A percentile compares a stretch with the other conserved stretches of the same genome.
Evolutionary conservation across 2,113 vertebrate species (phyloP).

Genomic region (Platichthys stellatus): DNA sequence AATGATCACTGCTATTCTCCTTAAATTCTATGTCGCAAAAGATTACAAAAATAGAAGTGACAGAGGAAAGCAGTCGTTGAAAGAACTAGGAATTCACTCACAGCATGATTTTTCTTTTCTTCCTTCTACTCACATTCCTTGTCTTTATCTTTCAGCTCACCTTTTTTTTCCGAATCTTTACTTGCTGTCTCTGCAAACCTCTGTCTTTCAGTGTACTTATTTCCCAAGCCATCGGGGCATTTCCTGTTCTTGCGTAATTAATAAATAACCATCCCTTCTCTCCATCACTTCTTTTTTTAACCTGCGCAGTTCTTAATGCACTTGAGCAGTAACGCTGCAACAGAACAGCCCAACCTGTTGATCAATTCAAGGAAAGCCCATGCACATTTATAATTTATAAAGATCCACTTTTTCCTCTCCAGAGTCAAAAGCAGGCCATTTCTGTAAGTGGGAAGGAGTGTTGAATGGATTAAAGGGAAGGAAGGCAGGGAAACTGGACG

Average conservation of each 20-base stretch:
- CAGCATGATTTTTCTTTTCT: background rate
- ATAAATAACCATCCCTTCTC: conserved; percentile 60
- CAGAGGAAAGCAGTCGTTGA: background rate
- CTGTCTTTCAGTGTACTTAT: conserved; percentile 3
- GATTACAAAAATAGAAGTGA: background rate
- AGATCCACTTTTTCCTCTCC: conserved; percentile 44
- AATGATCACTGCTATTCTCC: background rate
- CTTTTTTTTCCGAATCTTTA: background rate
- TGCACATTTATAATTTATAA: conserved; percentile 51
- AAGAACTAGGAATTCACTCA: background rate
- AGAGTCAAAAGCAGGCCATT: conserved; percentile 33
- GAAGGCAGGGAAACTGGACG: background rate
- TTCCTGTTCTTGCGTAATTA: conserved; percentile 47
- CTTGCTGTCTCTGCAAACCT: background rate
- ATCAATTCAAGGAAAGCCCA: conserved; percentile 34
- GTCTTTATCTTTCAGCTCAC: conserved; percentile 6
- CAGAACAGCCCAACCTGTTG: conserved; percentile 39
- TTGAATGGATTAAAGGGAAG: conserved; percentile 11
- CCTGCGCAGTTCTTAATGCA: conserved; percentile 4
- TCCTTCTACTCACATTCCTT: background rate
- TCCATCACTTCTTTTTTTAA: conserved; percentile 31
- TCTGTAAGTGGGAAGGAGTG: conserved; percentile 3
- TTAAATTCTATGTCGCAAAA: background rate
- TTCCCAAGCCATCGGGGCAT: conserved; percentile 17
- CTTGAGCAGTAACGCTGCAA: conserved; percentile 22